Evolutionary conservation across 2,888 invertebrate species (phyloP).

Genomic region (Archips crataeganus): DNA sequence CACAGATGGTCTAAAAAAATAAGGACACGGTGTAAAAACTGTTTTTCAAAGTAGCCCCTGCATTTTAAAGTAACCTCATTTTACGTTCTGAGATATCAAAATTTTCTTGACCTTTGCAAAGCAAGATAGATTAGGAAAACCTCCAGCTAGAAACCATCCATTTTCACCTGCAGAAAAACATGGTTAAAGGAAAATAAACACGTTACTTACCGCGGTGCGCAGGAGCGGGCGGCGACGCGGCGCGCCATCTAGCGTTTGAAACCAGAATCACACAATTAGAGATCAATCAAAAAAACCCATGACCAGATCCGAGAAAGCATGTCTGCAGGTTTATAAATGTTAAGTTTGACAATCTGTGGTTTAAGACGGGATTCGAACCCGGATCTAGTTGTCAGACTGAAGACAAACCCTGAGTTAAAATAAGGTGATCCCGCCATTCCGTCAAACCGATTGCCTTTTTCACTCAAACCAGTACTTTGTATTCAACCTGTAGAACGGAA

Average conservation of each 20-base stretch:
- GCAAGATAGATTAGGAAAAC: slow-evolving; percentile 19
- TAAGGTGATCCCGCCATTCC: neutral
- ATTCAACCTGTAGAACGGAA: neutral
- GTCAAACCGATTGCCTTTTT: neutral
- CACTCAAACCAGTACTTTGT: neutral
- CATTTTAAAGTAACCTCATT: no score
- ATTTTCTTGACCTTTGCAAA: no score
- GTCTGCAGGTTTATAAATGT: slow-evolving; percentile 14
- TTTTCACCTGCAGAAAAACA: slow-evolving; percentile 47
- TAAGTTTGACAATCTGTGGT: neutral
- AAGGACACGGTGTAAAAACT: no score
- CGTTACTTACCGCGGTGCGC: slow-evolving; percentile 71
- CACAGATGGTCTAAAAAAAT: no score
- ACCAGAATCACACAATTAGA: slow-evolving; percentile 82
- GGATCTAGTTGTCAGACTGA: neutral
- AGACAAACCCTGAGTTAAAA: neutral
- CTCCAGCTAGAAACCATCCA: neutral
- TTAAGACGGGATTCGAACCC: slow-evolving; percentile 1
- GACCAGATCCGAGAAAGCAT: slow-evolving; percentile 6
- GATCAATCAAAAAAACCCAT: slow-evolving; percentile 43
- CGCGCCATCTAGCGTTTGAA: slow-evolving; percentile 77
- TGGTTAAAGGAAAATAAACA: slow-evolving; percentile 44
- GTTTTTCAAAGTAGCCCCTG: no score
- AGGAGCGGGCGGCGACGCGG: slow-evolving; percentile 56
- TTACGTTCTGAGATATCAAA: no score